Evolutionary conservation across 1,140 invertebrate genomes (phyloP), one percentile per base, ranked within the genome.

Genomic region (Zaprionus ornatus): DNA sequence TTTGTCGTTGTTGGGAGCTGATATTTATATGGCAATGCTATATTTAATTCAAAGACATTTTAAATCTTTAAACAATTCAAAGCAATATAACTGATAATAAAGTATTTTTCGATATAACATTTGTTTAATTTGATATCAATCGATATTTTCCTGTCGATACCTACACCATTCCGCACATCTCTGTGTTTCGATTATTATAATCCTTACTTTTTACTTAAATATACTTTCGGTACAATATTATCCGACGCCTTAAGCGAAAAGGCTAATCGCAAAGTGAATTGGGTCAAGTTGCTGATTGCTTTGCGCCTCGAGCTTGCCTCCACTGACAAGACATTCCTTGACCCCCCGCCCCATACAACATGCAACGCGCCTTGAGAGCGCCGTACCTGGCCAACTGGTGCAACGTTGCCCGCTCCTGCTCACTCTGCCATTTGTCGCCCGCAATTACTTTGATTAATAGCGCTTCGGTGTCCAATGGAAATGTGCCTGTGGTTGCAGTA

Each of bases 371-470:
- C 40, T 42, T 42, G 40, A 45, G 40, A 42, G 25, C 21, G 19
- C 21, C 15, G 55, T 55, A 75, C 60, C 73, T 75, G 74, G 15
- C n/a, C 59, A 54, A 67, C 23, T 42, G 45, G 19, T 60, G 54
- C 29, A 40, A 19, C 56, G 61, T 17, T 9, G 10, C 55, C 25
- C n/a, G 19, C 29, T 62, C 19, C 7, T 7, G 6, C 45, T 4
- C 19, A 3, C 29, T 23, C 57, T 70, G 62, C 65, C 62, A 68
- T 73, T 86, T 76, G 68, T 62, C 77, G 71, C 57, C 48, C 61
- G 82, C 82, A 85, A 86, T 85, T 90, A 88, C 81, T 67, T 80
- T 88, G 84, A 88, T 88, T 88, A 88, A 88, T 88, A 74, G 85
- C 75, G 85, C 79, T 77, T 71, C 65, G 81, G 63, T 60, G 75